Evolutionary conservation across 2,888 invertebrate species (phyloP).

Genomic region (Steromphala cineraria): DNA sequence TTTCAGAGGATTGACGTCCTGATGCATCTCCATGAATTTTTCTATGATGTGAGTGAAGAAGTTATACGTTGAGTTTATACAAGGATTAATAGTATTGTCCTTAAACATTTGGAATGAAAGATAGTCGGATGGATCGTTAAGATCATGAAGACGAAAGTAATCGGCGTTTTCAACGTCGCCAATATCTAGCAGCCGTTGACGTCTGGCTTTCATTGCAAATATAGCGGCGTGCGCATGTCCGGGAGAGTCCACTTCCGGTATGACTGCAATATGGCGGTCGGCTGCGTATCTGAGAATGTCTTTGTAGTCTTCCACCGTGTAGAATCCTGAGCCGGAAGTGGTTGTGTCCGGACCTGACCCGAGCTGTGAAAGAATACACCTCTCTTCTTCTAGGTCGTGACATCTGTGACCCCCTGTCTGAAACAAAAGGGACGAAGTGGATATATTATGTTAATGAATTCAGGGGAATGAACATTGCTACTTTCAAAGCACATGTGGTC

Average conservation of each 20-base stretch:
- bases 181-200: conserved; percentile 14
- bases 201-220: conserved; percentile 42
- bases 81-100: conserved; percentile 51
- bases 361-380: conserved; percentile 54
- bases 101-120: conserved; percentile 40
- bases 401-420: conserved; percentile 55
- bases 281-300: conserved; percentile 50
- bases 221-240: conserved; percentile 62
- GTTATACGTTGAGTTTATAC: conserved; percentile 45
- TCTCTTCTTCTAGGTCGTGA: conserved; percentile 46
- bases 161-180: conserved; percentile 28
- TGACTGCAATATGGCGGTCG: conserved; percentile 56
- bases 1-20: conserved; percentile 57
- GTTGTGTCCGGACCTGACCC: conserved; percentile 54
- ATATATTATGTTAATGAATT: too few relatives aligned
- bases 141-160: conserved; percentile 38
- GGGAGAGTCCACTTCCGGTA: conserved; percentile 65
- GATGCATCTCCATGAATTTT: conserved; percentile 5
- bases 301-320: conserved; percentile 47
- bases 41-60: conserved; percentile 37
- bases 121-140: conserved; percentile 29
- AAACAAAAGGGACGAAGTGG: too few relatives aligned
- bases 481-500: too few relatives aligned
- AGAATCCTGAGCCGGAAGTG: conserved; percentile 55
- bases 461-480: too few relatives aligned